These are phyloP conservation scores for Scaptomyza montana DNA, from an alignment of 1,140 invertebrate genomes.

Conservation along the genomic window DNA sequence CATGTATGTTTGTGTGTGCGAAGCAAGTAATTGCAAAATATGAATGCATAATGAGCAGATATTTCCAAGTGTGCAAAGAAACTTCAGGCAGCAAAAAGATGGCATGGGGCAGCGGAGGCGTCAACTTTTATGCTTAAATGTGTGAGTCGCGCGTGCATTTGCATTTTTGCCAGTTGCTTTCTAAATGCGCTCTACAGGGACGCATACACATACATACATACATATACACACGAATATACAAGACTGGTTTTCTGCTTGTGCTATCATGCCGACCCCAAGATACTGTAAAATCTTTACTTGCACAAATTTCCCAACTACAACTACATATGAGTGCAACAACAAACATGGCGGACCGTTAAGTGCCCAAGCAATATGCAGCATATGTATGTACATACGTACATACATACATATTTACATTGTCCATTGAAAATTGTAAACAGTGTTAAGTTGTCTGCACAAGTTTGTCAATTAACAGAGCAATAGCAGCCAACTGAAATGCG, in stretches of 20 bases:
- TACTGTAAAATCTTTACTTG: slow-evolving; percentile 20
- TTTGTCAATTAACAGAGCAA: slow-evolving; percentile 31
- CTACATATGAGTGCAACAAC: background rate
- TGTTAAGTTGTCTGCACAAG: slow-evolving; percentile 47
- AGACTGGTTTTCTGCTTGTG: background rate
- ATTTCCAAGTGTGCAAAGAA: slow-evolving; percentile 73
- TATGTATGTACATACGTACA: too few species aligned
- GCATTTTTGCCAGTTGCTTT: slow-evolving; percentile 65
- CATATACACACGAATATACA: background rate
- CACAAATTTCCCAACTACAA: slow-evolving; percentile 27
- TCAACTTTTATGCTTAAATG: slow-evolving; percentile 79
- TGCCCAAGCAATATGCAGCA: background rate
- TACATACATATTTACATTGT: too few species aligned
- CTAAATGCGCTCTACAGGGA: slow-evolving; percentile 63
- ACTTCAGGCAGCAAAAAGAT: slow-evolving; percentile 53
- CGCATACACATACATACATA: slow-evolving; percentile 31
- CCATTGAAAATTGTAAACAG: slow-evolving; percentile 21
- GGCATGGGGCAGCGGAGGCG: slow-evolving; percentile 18
- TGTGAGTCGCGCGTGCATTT: slow-evolving; percentile 68
- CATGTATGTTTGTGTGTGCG: slow-evolving; percentile 35
- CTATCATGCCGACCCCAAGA: slow-evolving; percentile 1
- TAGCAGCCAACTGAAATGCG: slow-evolving; percentile 12
- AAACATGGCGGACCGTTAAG: slow-evolving; percentile 24
- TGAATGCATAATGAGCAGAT: slow-evolving; percentile 81
- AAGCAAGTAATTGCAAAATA: slow-evolving; percentile 77